phyloP scores from a whole-genome alignment of 2,113 vertebrate genomes.

The Pollachius pollachius region DNA sequence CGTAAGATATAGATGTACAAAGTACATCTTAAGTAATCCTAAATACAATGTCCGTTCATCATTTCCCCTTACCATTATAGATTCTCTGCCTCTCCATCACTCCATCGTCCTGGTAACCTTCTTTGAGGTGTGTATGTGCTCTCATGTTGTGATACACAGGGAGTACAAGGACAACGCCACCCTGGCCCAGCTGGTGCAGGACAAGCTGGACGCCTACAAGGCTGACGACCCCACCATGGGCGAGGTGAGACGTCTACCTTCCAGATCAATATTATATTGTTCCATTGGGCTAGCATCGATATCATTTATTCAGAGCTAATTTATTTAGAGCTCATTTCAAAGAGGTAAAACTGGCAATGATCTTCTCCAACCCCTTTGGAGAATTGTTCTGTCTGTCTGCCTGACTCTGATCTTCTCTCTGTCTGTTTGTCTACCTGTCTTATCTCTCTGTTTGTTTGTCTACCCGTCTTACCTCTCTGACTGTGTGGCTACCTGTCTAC shows the following conservation, averaged over 20 bases:
- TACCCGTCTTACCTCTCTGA: neutral
- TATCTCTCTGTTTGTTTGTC: neutral
- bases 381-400: neutral
- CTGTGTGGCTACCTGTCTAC: neutral
- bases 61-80: no score
- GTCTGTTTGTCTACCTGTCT: slow-evolving; percentile 1
- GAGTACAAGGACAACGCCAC: slow-evolving; percentile 92
- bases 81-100: no score
- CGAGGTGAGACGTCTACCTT: slow-evolving; percentile 77
- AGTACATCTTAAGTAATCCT: no score
- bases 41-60: no score
- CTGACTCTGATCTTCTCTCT: neutral
- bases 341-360: no score
- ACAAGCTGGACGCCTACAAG: slow-evolving; percentile 97
- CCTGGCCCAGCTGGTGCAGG: slow-evolving; percentile 95
- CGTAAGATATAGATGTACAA: no score
- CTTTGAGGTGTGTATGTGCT: no score
- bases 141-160: slow-evolving; percentile 36
- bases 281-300: no score
- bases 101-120: no score
- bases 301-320: no score
- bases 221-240: slow-evolving; percentile 98
- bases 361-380: no score
- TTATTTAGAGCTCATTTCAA: no score
- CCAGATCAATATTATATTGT: neutral